phyloP scores from a whole-genome alignment of 2,113 vertebrate species.

The Chauna torquata region DNA sequence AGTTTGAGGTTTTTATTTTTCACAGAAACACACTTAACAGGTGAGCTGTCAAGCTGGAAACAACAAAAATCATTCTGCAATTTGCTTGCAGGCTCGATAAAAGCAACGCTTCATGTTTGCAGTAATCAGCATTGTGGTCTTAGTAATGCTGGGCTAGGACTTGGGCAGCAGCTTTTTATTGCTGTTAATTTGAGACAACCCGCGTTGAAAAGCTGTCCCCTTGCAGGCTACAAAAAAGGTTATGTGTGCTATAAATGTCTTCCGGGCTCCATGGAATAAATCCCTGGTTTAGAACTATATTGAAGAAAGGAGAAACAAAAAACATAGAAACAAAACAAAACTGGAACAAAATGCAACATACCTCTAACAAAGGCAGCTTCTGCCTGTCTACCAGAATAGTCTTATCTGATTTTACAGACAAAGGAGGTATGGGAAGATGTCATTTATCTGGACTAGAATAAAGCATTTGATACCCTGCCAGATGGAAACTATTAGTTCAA shows the following conservation, averaged over 20 bases:
- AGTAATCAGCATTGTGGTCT: not conserved
- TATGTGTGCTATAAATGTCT: not conserved
- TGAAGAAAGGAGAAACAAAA: not conserved
- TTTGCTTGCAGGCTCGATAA: not conserved
- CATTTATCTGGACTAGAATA: conserved; percentile 41
- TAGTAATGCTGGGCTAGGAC: not conserved
- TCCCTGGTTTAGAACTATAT: not conserved
- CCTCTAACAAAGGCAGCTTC: conserved; percentile 35
- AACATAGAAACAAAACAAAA: not conserved
- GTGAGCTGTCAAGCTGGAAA: not conserved
- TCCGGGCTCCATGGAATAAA: not conserved
- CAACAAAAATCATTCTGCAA: not conserved
- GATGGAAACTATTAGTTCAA: conserved; percentile 59
- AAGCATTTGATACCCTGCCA: conserved; percentile 50
- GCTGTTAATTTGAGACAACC: not conserved
- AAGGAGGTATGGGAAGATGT: conserved; percentile 56
- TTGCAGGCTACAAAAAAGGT: not conserved
- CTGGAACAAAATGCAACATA: conserved; percentile 2
- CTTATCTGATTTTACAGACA: conserved; percentile 57
- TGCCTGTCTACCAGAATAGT: not conserved
- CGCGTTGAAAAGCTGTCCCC: not conserved
- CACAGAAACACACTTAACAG: not conserved
- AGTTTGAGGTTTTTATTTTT: too few relatives aligned
- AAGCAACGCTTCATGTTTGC: not conserved
- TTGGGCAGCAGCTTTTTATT: not conserved